Evolutionary conservation across 2,888 invertebrate genomes (phyloP), one percentile per base, ranked within the genome.

Genomic region (Noctua janthina): DNA sequence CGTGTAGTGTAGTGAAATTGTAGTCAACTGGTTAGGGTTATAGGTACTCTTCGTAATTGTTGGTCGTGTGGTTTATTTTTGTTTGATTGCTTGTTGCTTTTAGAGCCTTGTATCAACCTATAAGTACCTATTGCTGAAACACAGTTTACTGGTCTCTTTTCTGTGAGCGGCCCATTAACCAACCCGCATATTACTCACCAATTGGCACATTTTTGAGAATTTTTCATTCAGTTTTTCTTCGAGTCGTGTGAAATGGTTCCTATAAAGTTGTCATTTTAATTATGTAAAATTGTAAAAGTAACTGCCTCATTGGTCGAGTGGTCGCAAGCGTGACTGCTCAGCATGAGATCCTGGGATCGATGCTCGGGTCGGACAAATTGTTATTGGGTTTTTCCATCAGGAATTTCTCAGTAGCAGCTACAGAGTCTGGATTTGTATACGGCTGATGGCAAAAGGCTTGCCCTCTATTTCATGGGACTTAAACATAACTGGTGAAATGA

Each of bases 41-140:
- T 81, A 39, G 66, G 78, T 88, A 76, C 82, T 86, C 86, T 71
- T 68, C 8, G 73, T 71, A 70, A 85, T 76, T 81, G 82, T 66
- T 49, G 23, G n/a, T 29, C 7, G 17, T 35, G 15, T n/a, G n/a
- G 35, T 69, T 74, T 79, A 62, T 62, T 74, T 76, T 29, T 71
- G 15, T 68, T 74, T 59, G 51, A 64, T 35, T 67, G 8, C 15
- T 17, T 39, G 20, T 20, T 62, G 1, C 8, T 70, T 15, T n/a
- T 8, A 23, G 23, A 29, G n/a, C 6, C 43, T 43, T 67, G 13
- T 43, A 43, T 67, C 43, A 43, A 43, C 23, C 0, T 67, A n/a
- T 43, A 67, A 43, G n/a, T 67, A 15, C n/a, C 7, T n/a, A n/a
- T 15, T 43, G 23, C 7, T 67, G n/a, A 67, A 3, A 43, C n/a